These are phyloP conservation scores for Epinephelus moara DNA, from an alignment of 2,113 vertebrate species.

Conservation along the genomic window DNA sequence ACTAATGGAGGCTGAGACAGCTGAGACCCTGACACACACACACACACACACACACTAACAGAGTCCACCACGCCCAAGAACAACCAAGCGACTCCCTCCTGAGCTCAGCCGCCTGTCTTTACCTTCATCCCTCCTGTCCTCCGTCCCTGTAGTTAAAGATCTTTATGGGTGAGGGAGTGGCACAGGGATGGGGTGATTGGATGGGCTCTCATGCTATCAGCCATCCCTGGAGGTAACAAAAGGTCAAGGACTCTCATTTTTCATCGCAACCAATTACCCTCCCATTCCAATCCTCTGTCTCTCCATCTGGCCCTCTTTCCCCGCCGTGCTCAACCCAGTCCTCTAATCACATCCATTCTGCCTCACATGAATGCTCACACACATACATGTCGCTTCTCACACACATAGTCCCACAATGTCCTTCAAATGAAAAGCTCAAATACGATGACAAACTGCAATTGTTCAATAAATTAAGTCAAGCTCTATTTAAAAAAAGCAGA, in stretches of 20 bases:
- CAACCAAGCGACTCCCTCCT: conserved; percentile 48
- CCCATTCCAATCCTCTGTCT: conserved; percentile 52
- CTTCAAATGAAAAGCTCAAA: conserved; percentile 56
- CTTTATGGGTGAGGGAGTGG: conserved; percentile 78
- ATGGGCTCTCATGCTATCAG: conserved; percentile 70
- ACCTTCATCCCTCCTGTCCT: conserved; percentile 62
- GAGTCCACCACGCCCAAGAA: conserved; percentile 70
- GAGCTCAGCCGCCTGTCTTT: conserved; percentile 56
- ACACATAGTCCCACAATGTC: conserved; percentile 46
- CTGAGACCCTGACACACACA: conserved; percentile 70
- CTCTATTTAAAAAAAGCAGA: conserved; percentile 20
- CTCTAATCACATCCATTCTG: conserved; percentile 62
- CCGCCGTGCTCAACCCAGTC: conserved; percentile 32
- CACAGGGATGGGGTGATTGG: conserved; percentile 57
- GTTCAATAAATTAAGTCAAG: conserved; percentile 63
- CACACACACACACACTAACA: conserved; percentile 51
- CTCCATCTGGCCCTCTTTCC: conserved; percentile 45
- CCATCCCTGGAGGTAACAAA: conserved; percentile 74
- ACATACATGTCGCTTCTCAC: conserved; percentile 10
- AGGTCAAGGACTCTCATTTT: conserved; percentile 87
- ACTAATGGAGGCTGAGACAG: conserved; percentile 84
- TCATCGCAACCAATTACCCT: conserved; percentile 83
- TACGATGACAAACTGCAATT: conserved; percentile 52
- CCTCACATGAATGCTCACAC: conserved; percentile 27
- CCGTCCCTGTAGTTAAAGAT: conserved; percentile 78